These are phyloP conservation scores for Drosophila ironensis DNA, from an alignment of 1,140 invertebrate species.

Conservation along the genomic window DNA sequence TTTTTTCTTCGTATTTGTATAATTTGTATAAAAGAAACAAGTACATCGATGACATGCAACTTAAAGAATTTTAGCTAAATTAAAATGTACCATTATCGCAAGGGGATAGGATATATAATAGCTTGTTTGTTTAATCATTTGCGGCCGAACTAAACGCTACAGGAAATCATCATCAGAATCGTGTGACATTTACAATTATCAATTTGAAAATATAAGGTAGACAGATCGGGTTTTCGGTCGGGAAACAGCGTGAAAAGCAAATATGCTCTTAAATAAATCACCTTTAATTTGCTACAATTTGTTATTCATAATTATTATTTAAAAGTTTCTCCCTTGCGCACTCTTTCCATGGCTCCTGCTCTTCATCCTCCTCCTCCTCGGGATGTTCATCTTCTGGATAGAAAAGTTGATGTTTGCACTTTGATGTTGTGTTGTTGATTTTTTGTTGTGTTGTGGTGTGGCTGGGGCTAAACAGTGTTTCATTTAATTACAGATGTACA, in stretches of 20 bases:
- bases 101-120: background rate
- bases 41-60: constrained; percentile 56
- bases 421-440: constrained; percentile 32
- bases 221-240: constrained; percentile 58
- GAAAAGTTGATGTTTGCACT: constrained; percentile 45
- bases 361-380: constrained; percentile 1
- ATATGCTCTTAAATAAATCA: constrained; percentile 73
- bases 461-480: constrained; percentile 31
- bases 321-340: constrained; percentile 57
- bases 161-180: constrained; percentile 12
- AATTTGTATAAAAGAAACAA: constrained; percentile 50
- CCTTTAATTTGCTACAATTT: constrained; percentile 78
- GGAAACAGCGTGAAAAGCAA: constrained; percentile 62
- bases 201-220: constrained; percentile 50
- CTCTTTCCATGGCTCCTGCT: constrained; percentile 10
- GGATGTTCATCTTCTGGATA: constrained; percentile 29
- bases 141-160: constrained; percentile 28
- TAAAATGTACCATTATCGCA: constrained; percentile 21
- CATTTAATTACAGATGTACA: constrained; percentile 51
- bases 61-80: constrained; percentile 53
- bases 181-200: constrained; percentile 33
- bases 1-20: constrained; percentile 30
- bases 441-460: constrained; percentile 36
- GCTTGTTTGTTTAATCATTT: constrained; percentile 3
- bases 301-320: constrained; percentile 71